These are phyloP conservation scores for Ernsta delagoae DNA, from an alignment of 2,888 invertebrate species.

Conservation along the genomic window DNA sequence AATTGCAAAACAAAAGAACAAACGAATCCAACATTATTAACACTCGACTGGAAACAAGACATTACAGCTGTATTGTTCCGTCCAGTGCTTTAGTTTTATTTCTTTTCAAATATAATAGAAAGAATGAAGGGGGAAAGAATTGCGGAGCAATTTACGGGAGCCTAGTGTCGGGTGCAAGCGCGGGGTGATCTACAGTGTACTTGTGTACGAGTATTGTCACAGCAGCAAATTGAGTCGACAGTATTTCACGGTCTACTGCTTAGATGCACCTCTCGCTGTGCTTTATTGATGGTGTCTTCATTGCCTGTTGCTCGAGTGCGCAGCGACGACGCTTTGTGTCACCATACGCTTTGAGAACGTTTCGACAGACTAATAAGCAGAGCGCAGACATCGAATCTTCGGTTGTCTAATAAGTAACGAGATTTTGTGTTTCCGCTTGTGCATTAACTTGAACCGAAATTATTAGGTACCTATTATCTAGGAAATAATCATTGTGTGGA, in stretches of 20 bases:
- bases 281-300: slow-evolving; percentile 59
- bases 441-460: background rate
- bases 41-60: slow-evolving; percentile 26
- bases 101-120: slow-evolving; percentile 43
- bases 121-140: slow-evolving; percentile 30
- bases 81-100: slow-evolving; percentile 28
- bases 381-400: slow-evolving; percentile 10
- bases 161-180: slow-evolving; percentile 59
- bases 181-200: slow-evolving; percentile 34
- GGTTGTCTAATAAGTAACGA: background rate
- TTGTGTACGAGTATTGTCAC: slow-evolving; percentile 63
- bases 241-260: slow-evolving; percentile 74
- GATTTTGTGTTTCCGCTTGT: background rate
- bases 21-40: slow-evolving; percentile 23
- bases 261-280: slow-evolving; percentile 62
- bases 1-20: slow-evolving; percentile 4
- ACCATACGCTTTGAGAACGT: slow-evolving; percentile 32
- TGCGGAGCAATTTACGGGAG: slow-evolving; percentile 43
- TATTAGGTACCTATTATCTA: no score
- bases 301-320: slow-evolving; percentile 48
- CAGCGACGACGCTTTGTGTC: slow-evolving; percentile 20
- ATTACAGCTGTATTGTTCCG: slow-evolving; percentile 17
- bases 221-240: slow-evolving; percentile 73
- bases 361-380: slow-evolving; percentile 20
- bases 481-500: background rate